Conservation (phyloP, 2,888 invertebrate genomes). For the Acheta domesticus region DNA sequence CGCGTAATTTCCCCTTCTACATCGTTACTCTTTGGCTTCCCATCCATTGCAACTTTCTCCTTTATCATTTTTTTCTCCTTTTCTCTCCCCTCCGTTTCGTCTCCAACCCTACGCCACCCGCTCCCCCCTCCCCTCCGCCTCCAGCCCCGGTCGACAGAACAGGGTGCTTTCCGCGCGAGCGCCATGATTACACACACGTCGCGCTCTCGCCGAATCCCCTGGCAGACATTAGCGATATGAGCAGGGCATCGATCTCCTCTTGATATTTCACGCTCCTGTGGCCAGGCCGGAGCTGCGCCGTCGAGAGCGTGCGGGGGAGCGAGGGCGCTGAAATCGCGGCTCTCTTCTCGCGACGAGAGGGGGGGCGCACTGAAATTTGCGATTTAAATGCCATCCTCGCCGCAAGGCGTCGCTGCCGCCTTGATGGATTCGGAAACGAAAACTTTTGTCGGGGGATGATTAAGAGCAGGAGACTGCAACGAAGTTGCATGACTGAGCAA, state of each 20-base stretch:
- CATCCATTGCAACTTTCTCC: no score
- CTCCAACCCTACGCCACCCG: no score
- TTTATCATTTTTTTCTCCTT: no score
- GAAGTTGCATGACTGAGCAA: no score
- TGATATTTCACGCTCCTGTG: constrained; percentile 31
- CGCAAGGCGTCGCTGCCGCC: background rate
- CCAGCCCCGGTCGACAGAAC: no score
- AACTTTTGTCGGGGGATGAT: no score
- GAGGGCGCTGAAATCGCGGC: background rate
- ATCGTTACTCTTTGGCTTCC: no score
- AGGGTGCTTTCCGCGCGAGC: background rate
- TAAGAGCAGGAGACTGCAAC: no score
- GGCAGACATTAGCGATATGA: constrained; percentile 30
- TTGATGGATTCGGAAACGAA: constrained; percentile 19
- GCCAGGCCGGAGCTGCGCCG: background rate
- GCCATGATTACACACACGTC: constrained; percentile 19
- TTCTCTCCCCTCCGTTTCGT: no score
- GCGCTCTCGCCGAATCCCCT: constrained; percentile 24
- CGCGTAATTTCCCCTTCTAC: no score
- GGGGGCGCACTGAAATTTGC: constrained; percentile 18
- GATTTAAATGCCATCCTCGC: constrained; percentile 25
- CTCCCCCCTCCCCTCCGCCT: no score
- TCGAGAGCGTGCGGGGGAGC: no score
- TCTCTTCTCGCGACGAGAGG: background rate
- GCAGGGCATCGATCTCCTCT: constrained; percentile 27